Evolutionary conservation across 2,888 invertebrate genomes (phyloP), one percentile per base, ranked within the genome.

Genomic region (Mythimna impura): DNA sequence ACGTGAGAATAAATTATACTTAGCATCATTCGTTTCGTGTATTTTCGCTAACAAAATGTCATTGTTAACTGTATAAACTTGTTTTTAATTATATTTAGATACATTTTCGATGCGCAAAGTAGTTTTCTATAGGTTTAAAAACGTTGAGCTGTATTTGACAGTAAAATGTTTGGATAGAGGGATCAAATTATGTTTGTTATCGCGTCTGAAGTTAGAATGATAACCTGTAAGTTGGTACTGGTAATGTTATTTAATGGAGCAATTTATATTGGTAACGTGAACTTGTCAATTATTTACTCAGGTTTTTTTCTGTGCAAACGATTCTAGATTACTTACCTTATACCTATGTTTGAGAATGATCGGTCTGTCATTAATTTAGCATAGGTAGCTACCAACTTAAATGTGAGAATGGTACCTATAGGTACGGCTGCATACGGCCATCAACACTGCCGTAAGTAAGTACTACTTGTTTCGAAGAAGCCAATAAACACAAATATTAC

Each of bases 11-110:
- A 75, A 67, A 75, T 67, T n/a, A 52, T n/a, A 20, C 14, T 5
- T 47, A 47, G 0, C 61, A 64, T 34, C 61, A 57, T 71, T 67
- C 61, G 34, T 25, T 71, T 66, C 66, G 30, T 47, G 47, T 61
- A 78, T 69, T 82, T 78, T 74, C 61, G 74, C 79, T 62, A 66
- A 78, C 79, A 68, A 78, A 74, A 65, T 67, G 55, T 34, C 62
- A 78, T 82, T 82, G 82, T 82, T 82, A 82, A 85, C 85, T 65
- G 85, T 85, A n/a, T 5, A 77, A 82, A 82, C 82, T n/a, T 67
- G 82, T 82, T 85, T 78, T 71, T 57, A 84, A 75, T 69, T 60
- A 58, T 55, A 58, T 76, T 76, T 69, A n/a, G 66, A 78, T 82
- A 63, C 5, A 58, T 58, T 78, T 66, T 78, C 6, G 50, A 54